Evolutionary conservation across 2,888 invertebrate genomes (phyloP), one percentile per base, ranked within the genome.

Genomic region (Tetragonisca angustula): DNA sequence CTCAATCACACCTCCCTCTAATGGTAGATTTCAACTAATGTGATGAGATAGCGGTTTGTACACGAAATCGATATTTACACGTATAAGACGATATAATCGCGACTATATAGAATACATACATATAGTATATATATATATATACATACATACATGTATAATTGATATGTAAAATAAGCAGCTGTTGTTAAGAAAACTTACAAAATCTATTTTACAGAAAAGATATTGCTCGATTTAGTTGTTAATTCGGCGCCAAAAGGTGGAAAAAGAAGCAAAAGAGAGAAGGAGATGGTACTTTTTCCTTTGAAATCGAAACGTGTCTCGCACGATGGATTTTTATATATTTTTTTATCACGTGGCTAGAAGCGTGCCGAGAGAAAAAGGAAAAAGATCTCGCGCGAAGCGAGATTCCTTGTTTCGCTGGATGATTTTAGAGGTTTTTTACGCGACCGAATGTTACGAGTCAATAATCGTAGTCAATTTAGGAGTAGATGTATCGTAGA

Each of bases 381-480:
- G 49, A 5, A 36, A 56, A 27, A 50, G 50, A 49, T 49, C 21
- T 65, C 15, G 36, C 15, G n/a, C 17, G n/a, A 11, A 21, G 13
- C n/a, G 36, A n/a, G 62, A 49, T 21, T 74, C 52, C 27, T 70
- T 56, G 59, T 54, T 71, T 74, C 54, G 32, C n/a, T 11, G 24
- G n/a, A 65, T 69, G 50, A 65, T 84, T 83, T 83, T 71, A 62
- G 56, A 83, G 68, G 84, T 79, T 87, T 87, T 88, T 67, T 82
- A 80, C 79, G 79, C 77, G 81, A 81, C 75, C 43, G 76, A 82
- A 62, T 59, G n/a, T 84, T 70, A 78, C 62, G 78, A 88, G 86
- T 90, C 89, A 90, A 91, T 91, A 89, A 74, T 68, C 67, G 72
- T 90, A 89, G 88, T 90, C 84, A 89, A 90, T 91, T 87, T 88